Evolutionary conservation across 1,140 invertebrate species (phyloP), one percentile per base, ranked within the genome.

Genomic region (Oedothorax gibbosus): DNA sequence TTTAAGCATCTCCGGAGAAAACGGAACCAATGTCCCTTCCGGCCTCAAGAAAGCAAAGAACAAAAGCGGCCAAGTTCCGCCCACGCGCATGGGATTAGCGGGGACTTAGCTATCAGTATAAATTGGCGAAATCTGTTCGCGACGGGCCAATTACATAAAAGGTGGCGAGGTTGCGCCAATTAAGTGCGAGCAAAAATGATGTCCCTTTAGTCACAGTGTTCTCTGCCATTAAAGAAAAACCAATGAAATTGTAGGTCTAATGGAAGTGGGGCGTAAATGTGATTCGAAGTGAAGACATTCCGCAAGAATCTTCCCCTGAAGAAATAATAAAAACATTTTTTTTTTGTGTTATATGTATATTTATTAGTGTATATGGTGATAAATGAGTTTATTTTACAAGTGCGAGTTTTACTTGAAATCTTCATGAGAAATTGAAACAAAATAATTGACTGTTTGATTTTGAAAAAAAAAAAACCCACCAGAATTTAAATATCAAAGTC

Each of bases 121-220:
- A 79, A 79, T 79, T 79, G 77, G 77, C 35, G 18, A 79, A 79
- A 79, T 79, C 77, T 68, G 62, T 49, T 68, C 50, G 64, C n/a
- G 64, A 79, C 53, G 64, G 18, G 56, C 77, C 77, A 79, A 79
- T 79, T 79, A 79, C 64, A 12, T 56, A 79, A 79, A 79, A 79
- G 68, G 20, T 79, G 64, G 49, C 77, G 53, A 14, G 77, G 21
- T 64, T 64, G 15, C 64, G 57, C 64, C 77, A 66, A 79, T 79
- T 68, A 79, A 79, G 20, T 56, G 21, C 9, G 20, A 12, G 35
- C 35, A 50, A 18, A 53, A 75, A 77, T 77, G 75, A 77, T 77
- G 76, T 66, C 62, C 50, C n/a, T 50, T n/a, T 66, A 73, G 75
- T 64, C 56, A 64, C 50, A 18, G 15, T 64, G 76, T 68, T 64